Evolutionary conservation across 2,888 invertebrate species (phyloP).

Genomic region (Oegoconia quadripuncta): DNA sequence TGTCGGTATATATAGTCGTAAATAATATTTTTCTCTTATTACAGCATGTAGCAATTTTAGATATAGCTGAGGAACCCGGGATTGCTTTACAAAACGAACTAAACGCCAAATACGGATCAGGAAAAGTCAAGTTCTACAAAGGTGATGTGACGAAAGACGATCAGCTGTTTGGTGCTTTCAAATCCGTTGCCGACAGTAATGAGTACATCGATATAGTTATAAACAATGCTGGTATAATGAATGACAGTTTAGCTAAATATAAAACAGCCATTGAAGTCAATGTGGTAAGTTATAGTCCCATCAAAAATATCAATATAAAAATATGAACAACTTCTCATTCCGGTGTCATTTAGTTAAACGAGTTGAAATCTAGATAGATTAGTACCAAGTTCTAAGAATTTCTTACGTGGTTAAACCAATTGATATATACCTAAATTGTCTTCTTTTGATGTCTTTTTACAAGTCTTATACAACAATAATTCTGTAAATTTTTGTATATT

Average conservation of each 20-base stretch:
- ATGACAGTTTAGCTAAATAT: constrained; percentile 34
- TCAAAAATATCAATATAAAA: background rate
- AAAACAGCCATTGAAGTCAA: constrained; percentile 44
- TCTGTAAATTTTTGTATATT: no score
- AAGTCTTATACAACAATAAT: no score
- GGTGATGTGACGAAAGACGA: constrained; percentile 47
- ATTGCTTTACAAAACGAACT: constrained; percentile 32
- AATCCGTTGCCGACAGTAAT: constrained; percentile 29
- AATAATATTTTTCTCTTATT: no score
- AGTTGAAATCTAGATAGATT: constrained; percentile 31
- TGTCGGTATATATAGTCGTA: no score
- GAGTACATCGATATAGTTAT: constrained; percentile 40
- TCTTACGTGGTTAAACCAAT: no score
- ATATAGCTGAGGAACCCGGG: constrained; percentile 35
- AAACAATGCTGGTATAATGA: constrained; percentile 48
- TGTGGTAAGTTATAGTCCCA: constrained; percentile 42
- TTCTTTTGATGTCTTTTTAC: no score
- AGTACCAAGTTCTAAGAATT: no score
- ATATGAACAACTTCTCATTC: constrained; percentile 9
- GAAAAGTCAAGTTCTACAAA: constrained; percentile 38
- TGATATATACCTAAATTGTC: no score
- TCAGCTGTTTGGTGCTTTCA: constrained; percentile 27
- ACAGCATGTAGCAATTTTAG: constrained; percentile 43
- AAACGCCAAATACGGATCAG: constrained; percentile 34
- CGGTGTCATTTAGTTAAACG: no score